These are phyloP conservation scores for Mormyrus lacerda DNA, from an alignment of 2,113 vertebrate species.

Conservation along the genomic window DNA sequence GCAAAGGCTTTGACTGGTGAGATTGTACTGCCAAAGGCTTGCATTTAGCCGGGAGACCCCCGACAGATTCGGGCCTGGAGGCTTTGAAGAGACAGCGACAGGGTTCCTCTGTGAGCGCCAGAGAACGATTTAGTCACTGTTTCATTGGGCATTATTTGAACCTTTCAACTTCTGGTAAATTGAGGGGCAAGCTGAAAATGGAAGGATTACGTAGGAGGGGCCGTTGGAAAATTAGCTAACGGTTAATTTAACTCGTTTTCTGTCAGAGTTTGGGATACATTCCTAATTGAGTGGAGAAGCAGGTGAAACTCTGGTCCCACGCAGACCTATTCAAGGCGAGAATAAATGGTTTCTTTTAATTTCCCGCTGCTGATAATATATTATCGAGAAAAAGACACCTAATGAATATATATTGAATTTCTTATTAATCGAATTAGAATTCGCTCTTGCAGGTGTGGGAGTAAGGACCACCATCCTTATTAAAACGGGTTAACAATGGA, in stretches of 20 bases:
- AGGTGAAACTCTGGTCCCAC: constrained; percentile 95
- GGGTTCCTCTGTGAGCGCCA: constrained; percentile 64
- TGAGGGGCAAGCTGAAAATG: constrained; percentile 83
- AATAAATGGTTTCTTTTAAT: constrained; percentile 89
- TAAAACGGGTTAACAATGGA: constrained; percentile 72
- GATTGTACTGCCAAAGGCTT: constrained; percentile 63
- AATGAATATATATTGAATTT: constrained; percentile 94
- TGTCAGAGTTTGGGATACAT: constrained; percentile 96
- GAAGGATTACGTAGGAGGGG: constrained; percentile 86
- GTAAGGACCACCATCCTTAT: constrained; percentile 60
- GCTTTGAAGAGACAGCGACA: constrained; percentile 74
- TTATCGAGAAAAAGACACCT: constrained; percentile 82
- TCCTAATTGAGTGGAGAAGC: constrained; percentile 99
- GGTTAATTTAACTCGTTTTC: constrained; percentile 99
- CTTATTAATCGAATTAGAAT: constrained; percentile 91
- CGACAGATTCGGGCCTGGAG: constrained; percentile 54
- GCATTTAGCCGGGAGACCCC: constrained; percentile 57
- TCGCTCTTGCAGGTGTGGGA: constrained; percentile 84
- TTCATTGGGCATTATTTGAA: constrained; percentile 98
- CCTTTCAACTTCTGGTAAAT: constrained; percentile 97
- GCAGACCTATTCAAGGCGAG: constrained; percentile 80
- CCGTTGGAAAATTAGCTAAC: constrained; percentile 90
- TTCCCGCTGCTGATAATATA: constrained; percentile 82
- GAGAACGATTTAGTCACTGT: constrained; percentile 87
- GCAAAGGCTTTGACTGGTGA: constrained; percentile 67